Base-by-base conservation (phyloP, 2,888 invertebrate genomes). In the Uloborus plumipes region DNA sequence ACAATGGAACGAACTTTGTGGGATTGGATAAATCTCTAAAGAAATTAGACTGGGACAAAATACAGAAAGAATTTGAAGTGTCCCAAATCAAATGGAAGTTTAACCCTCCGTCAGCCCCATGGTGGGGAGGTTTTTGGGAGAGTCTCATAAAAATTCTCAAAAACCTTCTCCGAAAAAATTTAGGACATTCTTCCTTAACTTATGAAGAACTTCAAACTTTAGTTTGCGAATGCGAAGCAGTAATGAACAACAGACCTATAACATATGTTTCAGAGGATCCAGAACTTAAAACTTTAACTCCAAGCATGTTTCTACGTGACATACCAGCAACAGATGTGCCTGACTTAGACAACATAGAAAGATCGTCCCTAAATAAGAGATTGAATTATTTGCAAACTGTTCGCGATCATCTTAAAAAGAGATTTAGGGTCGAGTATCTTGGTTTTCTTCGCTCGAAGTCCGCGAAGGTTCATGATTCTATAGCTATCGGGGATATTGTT, bases 71-170 rank as follows among this genome's bases (percentile, higher is more conserved):
- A 26, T 65, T 59, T 65, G 39, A 55, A 22, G 65, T 65, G 0
- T 39, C 55, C 15, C 7, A 26, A 14, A 69, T 69, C 16, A 13
- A 18, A 20, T 76, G 76, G 76, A 76, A 69, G 18, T 76, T 76
- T 67, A 76, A 61, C 26, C 69, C 69, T 13, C 61, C 31, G 7
- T 50, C 67, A 16, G 18, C 75, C 26, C 62, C 69, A 58, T 77
- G 70, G 49, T 77, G 70, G 70, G 76, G 70, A 53, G 77, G 77
- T 0, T 77, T 77, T 47, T 70, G 64, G 53, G 47, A 77, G 39
- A 2, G 67, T 16, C 22, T 67, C 15, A 53, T 76, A 51, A 50
- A 61, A 22, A 61, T 67, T 18, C 22, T 67, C 7, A 70, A 70
- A 58, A 49, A 69, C 55, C 47, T 77, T 31, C 47, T 76, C 2